phyloP scores from a whole-genome alignment of 2,797 vertebrate genomes.

The Salmo trutta region DNA sequence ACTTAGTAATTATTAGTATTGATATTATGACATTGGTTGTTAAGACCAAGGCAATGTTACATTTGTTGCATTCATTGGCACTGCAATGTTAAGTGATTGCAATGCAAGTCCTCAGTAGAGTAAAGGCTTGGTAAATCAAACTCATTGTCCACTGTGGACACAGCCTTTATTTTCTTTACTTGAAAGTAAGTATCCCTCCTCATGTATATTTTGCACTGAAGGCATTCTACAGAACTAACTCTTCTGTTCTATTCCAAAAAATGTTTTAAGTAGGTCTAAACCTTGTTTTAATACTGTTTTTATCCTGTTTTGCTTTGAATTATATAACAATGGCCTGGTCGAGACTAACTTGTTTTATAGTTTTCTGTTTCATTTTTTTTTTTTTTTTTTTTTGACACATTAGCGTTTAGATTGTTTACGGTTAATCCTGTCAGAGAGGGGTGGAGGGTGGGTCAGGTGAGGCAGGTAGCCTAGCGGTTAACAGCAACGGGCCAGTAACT shows the following conservation, averaged over 20 bases:
- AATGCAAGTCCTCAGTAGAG: not conserved
- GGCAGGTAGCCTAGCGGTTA: no score
- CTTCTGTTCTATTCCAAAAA: constrained; percentile 71
- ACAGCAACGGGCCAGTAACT: no score
- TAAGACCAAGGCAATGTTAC: not conserved
- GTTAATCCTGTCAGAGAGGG: not conserved
- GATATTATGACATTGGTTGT: constrained; percentile 2
- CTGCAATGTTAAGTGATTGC: no score
- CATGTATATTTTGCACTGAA: constrained; percentile 66
- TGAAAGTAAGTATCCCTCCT: constrained; percentile 45
- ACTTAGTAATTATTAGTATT: constrained; percentile 25
- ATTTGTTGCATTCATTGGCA: no score
- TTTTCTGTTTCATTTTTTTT: constrained; percentile 17
- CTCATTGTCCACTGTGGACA: constrained; percentile 43
- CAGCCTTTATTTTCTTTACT: constrained; percentile 59
- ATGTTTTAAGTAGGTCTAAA: constrained; percentile 69
- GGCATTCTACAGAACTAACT: constrained; percentile 27
- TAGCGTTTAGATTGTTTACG: constrained; percentile 36
- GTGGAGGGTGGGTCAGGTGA: no score
- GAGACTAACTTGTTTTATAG: constrained; percentile 44
- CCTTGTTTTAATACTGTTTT: constrained; percentile 66
- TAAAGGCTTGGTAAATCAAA: not conserved
- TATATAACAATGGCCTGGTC: constrained; percentile 43
- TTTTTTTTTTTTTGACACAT: constrained; percentile 31
- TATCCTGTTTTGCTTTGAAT: constrained; percentile 51